Percentiles rank a stretch among this genome's conserved stretches.
Conservation (phyloP, 2,888 invertebrate species). For the Pristionchus japonicus region DNA sequence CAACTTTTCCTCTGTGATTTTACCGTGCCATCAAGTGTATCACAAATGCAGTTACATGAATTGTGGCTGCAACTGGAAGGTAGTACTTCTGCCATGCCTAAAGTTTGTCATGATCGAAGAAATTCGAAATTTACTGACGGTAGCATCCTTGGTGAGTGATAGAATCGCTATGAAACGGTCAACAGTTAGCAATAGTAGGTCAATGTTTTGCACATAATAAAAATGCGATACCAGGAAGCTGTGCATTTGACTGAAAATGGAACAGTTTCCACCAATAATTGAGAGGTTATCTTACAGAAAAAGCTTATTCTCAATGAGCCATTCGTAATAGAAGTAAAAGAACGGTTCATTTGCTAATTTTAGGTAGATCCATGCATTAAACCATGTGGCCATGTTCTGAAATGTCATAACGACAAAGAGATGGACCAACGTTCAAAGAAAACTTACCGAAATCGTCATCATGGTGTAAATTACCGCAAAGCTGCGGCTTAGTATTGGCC, state of each 20-base stretch:
- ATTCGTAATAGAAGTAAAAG: not conserved
- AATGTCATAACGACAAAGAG: not conserved
- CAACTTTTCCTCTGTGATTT: no score
- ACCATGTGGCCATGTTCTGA: not conserved
- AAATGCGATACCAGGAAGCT: not conserved
- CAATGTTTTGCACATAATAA: not conserved
- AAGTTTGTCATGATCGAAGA: no score
- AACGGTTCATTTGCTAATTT: not conserved
- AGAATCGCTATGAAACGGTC: not conserved
- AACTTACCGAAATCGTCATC: not conserved
- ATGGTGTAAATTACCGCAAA: not conserved
- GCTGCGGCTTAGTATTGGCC: not conserved
- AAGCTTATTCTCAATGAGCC: not conserved
- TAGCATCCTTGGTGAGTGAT: no score
- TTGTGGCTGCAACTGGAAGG: no score
- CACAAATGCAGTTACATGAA: no score
- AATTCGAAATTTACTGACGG: no score
- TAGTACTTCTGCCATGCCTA: no score
- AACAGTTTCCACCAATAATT: no score
- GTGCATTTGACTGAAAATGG: not conserved
- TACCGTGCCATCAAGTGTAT: no score
- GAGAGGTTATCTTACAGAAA: not conserved
- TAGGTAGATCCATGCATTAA: not conserved
- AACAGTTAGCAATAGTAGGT: not conserved
- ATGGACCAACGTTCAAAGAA: not conserved